A percentile compares a stretch with the other conserved stretches of the same genome.
These are phyloP conservation scores for Tetramorium simillimum DNA, from an alignment of 1,140 invertebrate species.

Conservation along the genomic window DNA sequence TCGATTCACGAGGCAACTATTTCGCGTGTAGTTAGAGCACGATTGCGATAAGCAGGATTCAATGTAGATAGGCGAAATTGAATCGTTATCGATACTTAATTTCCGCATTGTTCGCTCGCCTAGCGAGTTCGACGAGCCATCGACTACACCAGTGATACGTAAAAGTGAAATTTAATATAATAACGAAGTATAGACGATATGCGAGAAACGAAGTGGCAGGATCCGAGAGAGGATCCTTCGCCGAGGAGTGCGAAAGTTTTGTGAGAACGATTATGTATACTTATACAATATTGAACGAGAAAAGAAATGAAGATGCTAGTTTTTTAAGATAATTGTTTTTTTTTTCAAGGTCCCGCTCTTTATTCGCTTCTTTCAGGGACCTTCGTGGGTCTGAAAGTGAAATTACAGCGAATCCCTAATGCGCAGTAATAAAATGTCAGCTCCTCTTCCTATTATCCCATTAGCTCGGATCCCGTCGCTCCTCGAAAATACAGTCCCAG, in stretches of 20 bases:
- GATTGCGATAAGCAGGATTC: slow-evolving; percentile 56
- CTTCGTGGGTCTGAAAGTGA: not conserved
- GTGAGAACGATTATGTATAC: slow-evolving; percentile 62
- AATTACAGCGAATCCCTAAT: not conserved
- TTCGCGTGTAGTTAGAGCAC: slow-evolving; percentile 43
- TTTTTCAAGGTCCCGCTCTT: slow-evolving; percentile 20
- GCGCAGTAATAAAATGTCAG: not conserved
- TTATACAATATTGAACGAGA: slow-evolving; percentile 47
- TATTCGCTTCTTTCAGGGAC: not conserved
- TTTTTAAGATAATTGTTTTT: slow-evolving; percentile 68
- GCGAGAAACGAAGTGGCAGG: not conserved
- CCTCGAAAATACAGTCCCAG: not conserved
- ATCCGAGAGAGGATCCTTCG: not conserved
- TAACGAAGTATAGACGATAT: not conserved
- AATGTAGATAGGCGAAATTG: slow-evolving; percentile 59
- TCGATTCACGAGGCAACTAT: slow-evolving; percentile 4
- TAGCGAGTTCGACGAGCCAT: slow-evolving; percentile 47
- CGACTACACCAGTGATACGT: slow-evolving; percentile 42
- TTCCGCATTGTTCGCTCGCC: slow-evolving; percentile 57
- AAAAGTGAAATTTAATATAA: slow-evolving; percentile 43
- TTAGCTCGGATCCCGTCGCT: not conserved
- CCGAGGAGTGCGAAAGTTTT: slow-evolving; percentile 43
- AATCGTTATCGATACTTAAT: slow-evolving; percentile 66
- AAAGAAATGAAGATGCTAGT: slow-evolving; percentile 61
- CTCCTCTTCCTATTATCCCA: not conserved